Conservation (phyloP, 2,113 vertebrate species). For the Oncorhynchus nerka region DNA sequence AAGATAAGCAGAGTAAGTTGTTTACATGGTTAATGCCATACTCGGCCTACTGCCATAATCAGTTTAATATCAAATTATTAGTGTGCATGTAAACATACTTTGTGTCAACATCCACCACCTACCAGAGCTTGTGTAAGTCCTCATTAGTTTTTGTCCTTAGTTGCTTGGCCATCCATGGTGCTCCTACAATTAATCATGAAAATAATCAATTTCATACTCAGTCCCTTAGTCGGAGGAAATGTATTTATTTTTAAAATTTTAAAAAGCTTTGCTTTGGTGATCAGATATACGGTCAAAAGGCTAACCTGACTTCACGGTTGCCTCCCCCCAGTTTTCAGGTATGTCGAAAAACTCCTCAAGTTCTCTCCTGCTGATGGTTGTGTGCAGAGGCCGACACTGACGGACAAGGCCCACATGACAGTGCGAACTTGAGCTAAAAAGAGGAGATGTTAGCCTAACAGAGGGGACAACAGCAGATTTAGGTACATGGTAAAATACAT, state of each 20-base stretch:
- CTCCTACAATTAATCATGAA: constrained; percentile 69
- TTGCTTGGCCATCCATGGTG: constrained; percentile 87
- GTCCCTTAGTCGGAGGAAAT: no score
- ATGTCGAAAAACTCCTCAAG: constrained; percentile 94
- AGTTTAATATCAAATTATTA: no score
- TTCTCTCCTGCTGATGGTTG: constrained; percentile 73
- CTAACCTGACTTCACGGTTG: constrained; percentile 88
- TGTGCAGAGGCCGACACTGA: constrained; percentile 76
- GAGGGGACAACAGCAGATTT: background rate
- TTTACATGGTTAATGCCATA: no score
- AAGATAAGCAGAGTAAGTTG: no score
- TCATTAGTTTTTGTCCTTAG: constrained; percentile 90
- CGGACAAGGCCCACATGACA: constrained; percentile 8
- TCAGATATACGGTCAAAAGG: background rate
- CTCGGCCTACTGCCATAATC: no score
- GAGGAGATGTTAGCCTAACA: constrained; percentile 35
- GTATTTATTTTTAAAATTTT: no score
- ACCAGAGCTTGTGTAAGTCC: constrained; percentile 98
- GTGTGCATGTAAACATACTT: background rate
- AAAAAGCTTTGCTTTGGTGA: background rate
- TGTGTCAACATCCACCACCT: constrained; percentile 26
- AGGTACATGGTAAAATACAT: no score
- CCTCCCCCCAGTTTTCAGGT: constrained; percentile 89
- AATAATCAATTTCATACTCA: background rate
- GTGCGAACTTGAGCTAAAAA: background rate